Base-by-base conservation (phyloP, 53 echinoderm and acorn worm genomes). In the Actinopyga echinites region DNA sequence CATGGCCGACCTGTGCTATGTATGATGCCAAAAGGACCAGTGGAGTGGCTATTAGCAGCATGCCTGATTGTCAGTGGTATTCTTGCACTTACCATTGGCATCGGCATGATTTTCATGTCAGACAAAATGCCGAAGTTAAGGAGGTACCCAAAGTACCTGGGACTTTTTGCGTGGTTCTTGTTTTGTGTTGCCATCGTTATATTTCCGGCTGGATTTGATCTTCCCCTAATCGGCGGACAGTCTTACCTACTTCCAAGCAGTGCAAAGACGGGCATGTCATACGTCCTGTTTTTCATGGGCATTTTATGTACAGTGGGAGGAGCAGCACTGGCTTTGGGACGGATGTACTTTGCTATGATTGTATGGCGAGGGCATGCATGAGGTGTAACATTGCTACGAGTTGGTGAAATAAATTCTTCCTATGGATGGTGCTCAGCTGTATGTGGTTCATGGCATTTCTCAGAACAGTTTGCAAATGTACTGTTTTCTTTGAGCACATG, bases 341-440 rank as follows among this genome's bases (percentile, higher is more conserved):
- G 93, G 58, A 95, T 95, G 93, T 95, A 95, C 85, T 95, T 87
- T 87, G 93, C 91, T n/a, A 93, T 95, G 84, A 95, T 95, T 33
- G 93, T 95, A 28, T 89, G 93, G 62, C 86, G 95, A 81, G 93
- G 85, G 91, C 89, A 90, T 32, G 60, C 91, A 64, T 88, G 77
- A 77, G 24, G 23, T 8, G 23, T 68, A 36, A 1, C 13, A 7
- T n/a, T 68, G 37, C 13, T 32, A 35, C 8, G 32, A 30, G 37
- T 6, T 49, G 13, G 17, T 49, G 17, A 49, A 49, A 49, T 15
- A 3, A 49, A 49, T 49, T 49, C 49, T 15, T 17, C 17, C 49
- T 49, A 17, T 49, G 15, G 17, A 1, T 49, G 49, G 49, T 49
- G 49, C 49, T 49, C 0, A 49, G 49, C 49, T 11, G 17, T 13